phyloP scores from a whole-genome alignment of 2,888 invertebrate species.

The Agrotis puta region DNA sequence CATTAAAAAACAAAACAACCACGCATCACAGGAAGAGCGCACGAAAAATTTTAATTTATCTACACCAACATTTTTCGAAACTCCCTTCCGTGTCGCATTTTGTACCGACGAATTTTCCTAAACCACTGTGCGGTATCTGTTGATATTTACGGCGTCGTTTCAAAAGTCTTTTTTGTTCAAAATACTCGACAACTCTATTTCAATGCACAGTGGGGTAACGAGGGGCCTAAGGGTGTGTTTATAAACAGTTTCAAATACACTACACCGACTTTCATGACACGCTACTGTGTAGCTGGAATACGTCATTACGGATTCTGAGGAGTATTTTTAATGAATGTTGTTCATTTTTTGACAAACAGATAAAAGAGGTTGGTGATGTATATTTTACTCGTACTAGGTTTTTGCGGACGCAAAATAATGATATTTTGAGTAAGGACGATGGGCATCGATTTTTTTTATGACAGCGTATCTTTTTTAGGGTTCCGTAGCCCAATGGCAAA shows the following conservation, averaged over 20 bases:
- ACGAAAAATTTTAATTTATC: constrained; percentile 57
- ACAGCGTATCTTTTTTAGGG: no score
- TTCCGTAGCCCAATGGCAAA: no score
- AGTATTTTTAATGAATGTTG: constrained; percentile 63
- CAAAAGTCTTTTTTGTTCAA: constrained; percentile 65
- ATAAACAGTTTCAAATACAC: constrained; percentile 64
- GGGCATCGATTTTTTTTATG: constrained; percentile 10
- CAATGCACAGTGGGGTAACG: constrained; percentile 76
- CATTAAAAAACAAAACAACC: constrained; percentile 55
- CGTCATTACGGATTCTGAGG: constrained; percentile 59
- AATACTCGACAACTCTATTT: constrained; percentile 71
- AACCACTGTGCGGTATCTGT: constrained; percentile 61
- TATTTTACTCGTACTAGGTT: constrained; percentile 27
- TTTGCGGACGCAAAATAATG: constrained; percentile 9
- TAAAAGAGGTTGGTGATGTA: constrained; percentile 31
- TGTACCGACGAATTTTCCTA: constrained; percentile 57
- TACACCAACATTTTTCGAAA: constrained; percentile 52
- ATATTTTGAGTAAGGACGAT: constrained; percentile 22
- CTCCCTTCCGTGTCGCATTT: constrained; percentile 55
- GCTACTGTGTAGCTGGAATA: constrained; percentile 46
- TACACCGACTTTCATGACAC: constrained; percentile 39
- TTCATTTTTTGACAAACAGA: constrained; percentile 53
- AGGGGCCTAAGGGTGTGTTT: constrained; percentile 70
- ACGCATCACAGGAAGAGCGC: constrained; percentile 32
- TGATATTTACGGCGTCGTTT: constrained; percentile 62